phyloP scores from a whole-genome alignment of 2,797 vertebrate genomes.

The Channallabes apus region DNA sequence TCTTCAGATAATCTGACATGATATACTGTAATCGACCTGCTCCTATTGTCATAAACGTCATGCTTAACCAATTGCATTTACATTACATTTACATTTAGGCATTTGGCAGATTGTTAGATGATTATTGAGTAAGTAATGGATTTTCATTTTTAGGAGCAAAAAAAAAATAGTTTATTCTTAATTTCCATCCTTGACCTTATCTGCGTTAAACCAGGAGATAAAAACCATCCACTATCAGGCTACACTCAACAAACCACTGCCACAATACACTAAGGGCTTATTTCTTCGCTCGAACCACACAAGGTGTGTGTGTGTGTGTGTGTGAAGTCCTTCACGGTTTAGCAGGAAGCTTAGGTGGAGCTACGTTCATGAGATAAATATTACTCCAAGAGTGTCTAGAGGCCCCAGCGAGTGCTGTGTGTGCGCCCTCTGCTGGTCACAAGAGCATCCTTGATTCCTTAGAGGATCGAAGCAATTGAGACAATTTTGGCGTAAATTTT shows the following conservation, averaged over 20 bases:
- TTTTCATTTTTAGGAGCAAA: too few relatives aligned
- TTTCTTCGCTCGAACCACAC: slow-evolving; percentile 11
- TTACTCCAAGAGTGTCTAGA: not conserved
- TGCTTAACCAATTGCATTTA: too few relatives aligned
- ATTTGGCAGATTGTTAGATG: too few relatives aligned
- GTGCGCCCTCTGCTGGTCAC: slow-evolving; percentile 50
- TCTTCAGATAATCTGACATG: not conserved
- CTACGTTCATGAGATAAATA: not conserved
- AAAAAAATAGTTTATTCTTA: too few relatives aligned
- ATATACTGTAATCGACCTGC: too few relatives aligned
- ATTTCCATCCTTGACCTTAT: slow-evolving; percentile 31
- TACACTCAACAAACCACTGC: not conserved
- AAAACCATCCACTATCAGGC: slow-evolving; percentile 30
- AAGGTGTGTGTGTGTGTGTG: not conserved
- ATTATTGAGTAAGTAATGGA: not conserved
- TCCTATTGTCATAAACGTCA: not conserved
- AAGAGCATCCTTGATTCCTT: not conserved
- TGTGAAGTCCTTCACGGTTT: not conserved
- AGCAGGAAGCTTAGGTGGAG: not conserved
- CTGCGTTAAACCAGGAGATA: slow-evolving; percentile 41
- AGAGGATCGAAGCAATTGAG: not conserved
- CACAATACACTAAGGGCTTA: not conserved
- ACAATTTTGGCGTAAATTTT: not conserved
- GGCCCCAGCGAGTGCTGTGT: not conserved
- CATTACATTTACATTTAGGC: too few relatives aligned